Evolutionary conservation across 2,113 vertebrate species (phyloP).

Genomic region (Cyanoramphus novaezelandiae): DNA sequence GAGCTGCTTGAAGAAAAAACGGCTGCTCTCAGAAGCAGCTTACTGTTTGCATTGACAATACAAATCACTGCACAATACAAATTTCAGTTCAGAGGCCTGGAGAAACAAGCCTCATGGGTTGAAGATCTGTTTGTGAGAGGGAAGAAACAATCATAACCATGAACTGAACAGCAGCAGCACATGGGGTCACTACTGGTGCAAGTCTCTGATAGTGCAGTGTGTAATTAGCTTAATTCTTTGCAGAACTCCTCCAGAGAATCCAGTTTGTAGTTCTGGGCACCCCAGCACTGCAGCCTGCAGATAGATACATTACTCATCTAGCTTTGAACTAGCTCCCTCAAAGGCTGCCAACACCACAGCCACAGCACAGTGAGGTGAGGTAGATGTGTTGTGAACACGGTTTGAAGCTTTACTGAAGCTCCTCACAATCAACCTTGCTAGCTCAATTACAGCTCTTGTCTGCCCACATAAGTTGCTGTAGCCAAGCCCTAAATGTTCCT

Average conservation of each 20-base stretch:
- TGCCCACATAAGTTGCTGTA: not conserved
- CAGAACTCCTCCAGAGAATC: not conserved
- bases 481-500: not conserved
- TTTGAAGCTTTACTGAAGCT: not conserved
- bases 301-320: not conserved
- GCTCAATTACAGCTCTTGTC: not conserved
- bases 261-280: not conserved
- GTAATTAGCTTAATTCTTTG: not conserved
- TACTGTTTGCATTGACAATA: not conserved
- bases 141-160: not conserved
- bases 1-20: not conserved
- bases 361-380: not conserved
- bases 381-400: fast-evolving
- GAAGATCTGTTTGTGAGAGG: not conserved
- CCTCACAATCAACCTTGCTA: not conserved
- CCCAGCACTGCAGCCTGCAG: not conserved
- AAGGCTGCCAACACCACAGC: not conserved
- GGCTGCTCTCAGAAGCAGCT: not conserved
- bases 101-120: not conserved
- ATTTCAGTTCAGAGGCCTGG: not conserved
- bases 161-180: not conserved
- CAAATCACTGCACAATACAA: not conserved
- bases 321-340: not conserved
- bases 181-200: not conserved
- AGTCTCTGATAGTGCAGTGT: fast-evolving